Conservation (phyloP, 2,888 invertebrate genomes). For the Drosophila picticornis region DNA sequence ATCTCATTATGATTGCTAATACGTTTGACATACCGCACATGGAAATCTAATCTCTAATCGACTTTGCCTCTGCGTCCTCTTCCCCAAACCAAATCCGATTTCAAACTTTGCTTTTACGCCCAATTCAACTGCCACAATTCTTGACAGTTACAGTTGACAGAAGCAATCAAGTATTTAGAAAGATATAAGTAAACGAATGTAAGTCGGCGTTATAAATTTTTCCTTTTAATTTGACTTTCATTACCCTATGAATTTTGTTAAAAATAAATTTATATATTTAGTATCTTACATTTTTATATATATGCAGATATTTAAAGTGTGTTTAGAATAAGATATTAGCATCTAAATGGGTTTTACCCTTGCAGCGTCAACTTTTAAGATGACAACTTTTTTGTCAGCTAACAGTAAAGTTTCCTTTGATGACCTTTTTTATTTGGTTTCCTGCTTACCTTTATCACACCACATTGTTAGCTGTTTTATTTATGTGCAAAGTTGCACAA, state of each 20-base stretch:
- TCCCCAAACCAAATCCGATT: conserved; percentile 8
- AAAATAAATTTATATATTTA: background rate
- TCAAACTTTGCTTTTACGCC: conserved; percentile 39
- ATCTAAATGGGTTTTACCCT: conserved; percentile 2
- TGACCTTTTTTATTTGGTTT: conserved; percentile 43
- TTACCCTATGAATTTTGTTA: background rate
- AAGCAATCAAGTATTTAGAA: background rate
- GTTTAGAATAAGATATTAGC: conserved; percentile 9
- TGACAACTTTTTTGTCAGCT: conserved; percentile 25
- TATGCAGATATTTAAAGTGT: background rate
- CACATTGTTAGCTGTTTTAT: conserved; percentile 62
- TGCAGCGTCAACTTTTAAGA: conserved; percentile 8
- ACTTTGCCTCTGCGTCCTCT: conserved; percentile 24
- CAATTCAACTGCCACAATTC: conserved; percentile 17
- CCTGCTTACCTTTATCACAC: conserved; percentile 41
- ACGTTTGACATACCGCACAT: conserved; percentile 44
- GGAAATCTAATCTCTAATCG: conserved; percentile 53
- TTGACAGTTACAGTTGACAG: too few species aligned
- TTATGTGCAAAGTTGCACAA: conserved; percentile 68
- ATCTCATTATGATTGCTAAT: conserved; percentile 41
- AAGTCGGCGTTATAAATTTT: background rate
- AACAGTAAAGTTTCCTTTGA: conserved; percentile 37
- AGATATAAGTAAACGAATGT: background rate
- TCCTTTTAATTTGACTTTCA: background rate
- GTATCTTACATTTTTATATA: background rate